Evolutionary conservation across 2,888 invertebrate species (phyloP).

Genomic region (Polydrusus cervinus): DNA sequence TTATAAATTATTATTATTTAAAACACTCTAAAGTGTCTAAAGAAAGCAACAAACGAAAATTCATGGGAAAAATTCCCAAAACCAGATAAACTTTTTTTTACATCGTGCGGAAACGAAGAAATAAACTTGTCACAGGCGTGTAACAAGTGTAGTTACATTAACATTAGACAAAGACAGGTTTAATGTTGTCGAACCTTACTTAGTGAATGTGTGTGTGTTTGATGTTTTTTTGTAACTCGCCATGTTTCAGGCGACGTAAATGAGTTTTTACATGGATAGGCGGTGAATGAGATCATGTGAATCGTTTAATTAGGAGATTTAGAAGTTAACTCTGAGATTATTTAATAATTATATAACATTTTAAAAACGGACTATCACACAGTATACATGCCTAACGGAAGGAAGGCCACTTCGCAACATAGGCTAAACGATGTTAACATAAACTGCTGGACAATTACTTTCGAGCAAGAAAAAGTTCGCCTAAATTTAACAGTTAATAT

Average conservation of each 20-base stretch:
- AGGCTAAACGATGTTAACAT: too few relatives aligned
- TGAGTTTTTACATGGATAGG: conserved; percentile 18
- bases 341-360: too few relatives aligned
- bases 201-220: conserved; percentile 9
- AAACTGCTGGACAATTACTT: too few relatives aligned
- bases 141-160: conserved; percentile 40
- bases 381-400: too few relatives aligned
- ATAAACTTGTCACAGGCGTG: conserved; percentile 41
- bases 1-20: conserved; percentile 6
- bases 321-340: background rate
- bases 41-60: conserved; percentile 5
- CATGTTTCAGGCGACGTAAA: conserved; percentile 15
- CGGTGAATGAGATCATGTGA: conserved; percentile 26
- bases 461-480: too few relatives aligned
- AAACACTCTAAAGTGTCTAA: background rate
- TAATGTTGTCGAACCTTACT: conserved; percentile 29
- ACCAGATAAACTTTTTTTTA: background rate
- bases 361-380: too few relatives aligned
- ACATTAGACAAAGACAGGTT: conserved; percentile 38
- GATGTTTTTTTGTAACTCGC: conserved; percentile 15
- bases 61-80: conserved; percentile 24
- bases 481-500: too few relatives aligned
- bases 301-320: conserved; percentile 11
- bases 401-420: too few relatives aligned
- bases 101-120: conserved; percentile 28